A percentile compares a stretch with the other conserved stretches of the same genome.
Conservation (phyloP, 2,113 vertebrate species). For the Emydocephalus ijimae region DNA sequence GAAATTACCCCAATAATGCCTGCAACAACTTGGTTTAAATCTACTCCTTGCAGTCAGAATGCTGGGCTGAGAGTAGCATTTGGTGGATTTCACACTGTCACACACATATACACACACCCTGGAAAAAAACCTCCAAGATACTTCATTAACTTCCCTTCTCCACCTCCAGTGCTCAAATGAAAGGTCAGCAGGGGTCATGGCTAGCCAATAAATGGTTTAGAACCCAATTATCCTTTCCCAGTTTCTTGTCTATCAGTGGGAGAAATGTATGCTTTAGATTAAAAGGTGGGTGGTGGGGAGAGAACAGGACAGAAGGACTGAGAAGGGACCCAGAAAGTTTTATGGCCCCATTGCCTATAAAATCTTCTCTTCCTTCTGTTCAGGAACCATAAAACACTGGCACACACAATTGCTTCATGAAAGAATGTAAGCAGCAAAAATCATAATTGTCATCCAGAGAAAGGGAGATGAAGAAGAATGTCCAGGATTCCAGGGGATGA, state of each 20-base stretch:
- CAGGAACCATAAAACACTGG: slow-evolving; percentile 83
- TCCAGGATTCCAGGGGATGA: neutral
- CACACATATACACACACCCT: neutral
- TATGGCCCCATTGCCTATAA: slow-evolving; percentile 93
- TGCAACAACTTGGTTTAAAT: slow-evolving; percentile 7
- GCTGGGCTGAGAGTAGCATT: neutral
- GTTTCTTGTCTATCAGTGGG: slow-evolving; percentile 72
- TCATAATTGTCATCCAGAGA: slow-evolving; percentile 54
- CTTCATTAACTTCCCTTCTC: slow-evolving; percentile 36
- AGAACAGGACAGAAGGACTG: slow-evolving; percentile 8
- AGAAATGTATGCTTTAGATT: slow-evolving; percentile 59
- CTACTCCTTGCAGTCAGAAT: slow-evolving; percentile 1
- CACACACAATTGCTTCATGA: slow-evolving; percentile 64
- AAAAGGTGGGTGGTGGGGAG: slow-evolving; percentile 53
- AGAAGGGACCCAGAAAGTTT: slow-evolving; percentile 77
- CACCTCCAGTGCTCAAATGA: slow-evolving; percentile 25
- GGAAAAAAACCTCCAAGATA: slow-evolving; percentile 22
- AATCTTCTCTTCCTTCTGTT: slow-evolving; percentile 86
- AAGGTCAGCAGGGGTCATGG: slow-evolving; percentile 78
- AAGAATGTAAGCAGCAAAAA: slow-evolving; percentile 72
- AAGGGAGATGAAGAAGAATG: neutral
- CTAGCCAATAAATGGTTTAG: slow-evolving; percentile 84
- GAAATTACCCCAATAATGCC: neutral
- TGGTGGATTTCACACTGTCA: slow-evolving; percentile 33
- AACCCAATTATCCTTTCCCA: slow-evolving; percentile 85